Evolutionary conservation across 2,113 vertebrate species (phyloP).

Genomic region (Microtus richardsoni): DNA sequence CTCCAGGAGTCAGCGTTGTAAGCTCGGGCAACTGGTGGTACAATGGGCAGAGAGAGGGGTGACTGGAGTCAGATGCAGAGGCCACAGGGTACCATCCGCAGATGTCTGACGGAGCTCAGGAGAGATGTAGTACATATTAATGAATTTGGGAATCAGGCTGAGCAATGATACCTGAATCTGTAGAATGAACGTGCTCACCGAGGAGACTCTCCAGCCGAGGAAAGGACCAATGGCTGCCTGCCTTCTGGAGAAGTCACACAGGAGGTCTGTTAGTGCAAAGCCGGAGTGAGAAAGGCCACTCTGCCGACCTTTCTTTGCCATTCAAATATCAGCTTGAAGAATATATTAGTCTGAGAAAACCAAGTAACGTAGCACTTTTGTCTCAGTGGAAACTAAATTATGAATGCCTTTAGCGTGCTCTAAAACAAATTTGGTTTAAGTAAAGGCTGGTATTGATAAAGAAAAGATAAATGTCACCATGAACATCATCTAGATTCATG

Average conservation of each 20-base stretch:
- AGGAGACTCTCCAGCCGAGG: not conserved
- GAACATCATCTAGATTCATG: not conserved
- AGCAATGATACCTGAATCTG: not conserved
- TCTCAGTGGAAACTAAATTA: constrained; percentile 31
- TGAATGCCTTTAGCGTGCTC: not conserved
- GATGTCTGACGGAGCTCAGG: not conserved
- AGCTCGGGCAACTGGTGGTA: not conserved
- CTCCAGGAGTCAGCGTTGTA: constrained; percentile 53
- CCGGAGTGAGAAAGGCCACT: not conserved
- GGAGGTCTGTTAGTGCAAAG: not conserved
- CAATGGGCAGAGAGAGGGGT: not conserved
- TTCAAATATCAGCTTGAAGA: not conserved
- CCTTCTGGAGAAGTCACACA: not conserved
- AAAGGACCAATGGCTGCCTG: not conserved
- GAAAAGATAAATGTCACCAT: not conserved
- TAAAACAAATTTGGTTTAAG: constrained; percentile 37
- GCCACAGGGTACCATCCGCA: not conserved
- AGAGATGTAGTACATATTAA: not conserved
- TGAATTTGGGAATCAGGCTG: not conserved
- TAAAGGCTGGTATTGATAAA: constrained; percentile 20
- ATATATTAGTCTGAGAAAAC: not conserved
- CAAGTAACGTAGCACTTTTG: not conserved
- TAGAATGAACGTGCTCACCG: not conserved
- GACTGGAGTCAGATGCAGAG: not conserved
- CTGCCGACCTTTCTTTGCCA: not conserved